Conservation (phyloP, 2,797 vertebrate species). For the Enteromius unitaeniatus region DNA sequence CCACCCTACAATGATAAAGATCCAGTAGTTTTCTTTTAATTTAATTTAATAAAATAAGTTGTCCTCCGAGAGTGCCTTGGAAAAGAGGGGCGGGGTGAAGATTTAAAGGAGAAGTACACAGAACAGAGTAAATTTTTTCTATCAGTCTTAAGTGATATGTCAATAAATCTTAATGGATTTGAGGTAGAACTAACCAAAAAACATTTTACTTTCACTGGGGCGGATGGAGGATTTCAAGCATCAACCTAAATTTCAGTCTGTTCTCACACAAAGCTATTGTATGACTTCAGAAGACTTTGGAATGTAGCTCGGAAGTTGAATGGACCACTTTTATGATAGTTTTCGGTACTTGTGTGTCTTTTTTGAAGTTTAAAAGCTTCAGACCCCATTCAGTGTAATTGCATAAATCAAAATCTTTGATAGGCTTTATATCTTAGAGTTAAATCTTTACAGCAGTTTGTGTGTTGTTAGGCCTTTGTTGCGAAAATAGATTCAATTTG, state of each 20-base stretch:
- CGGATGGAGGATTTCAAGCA: not conserved
- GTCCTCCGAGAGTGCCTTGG: too few relatives aligned
- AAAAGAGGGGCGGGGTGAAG: too few relatives aligned
- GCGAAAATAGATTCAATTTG: slow-evolving; percentile 33
- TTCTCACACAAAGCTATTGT: not conserved
- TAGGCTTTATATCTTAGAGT: slow-evolving; percentile 4
- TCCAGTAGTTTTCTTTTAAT: too few relatives aligned
- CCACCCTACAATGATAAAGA: too few relatives aligned
- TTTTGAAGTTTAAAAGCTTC: slow-evolving; percentile 26
- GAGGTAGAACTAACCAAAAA: too few relatives aligned
- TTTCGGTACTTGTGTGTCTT: not conserved
- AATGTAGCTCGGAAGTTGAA: not conserved
- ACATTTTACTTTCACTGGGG: not conserved
- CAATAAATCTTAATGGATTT: too few relatives aligned
- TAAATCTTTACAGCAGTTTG: slow-evolving; percentile 31
- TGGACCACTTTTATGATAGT: not conserved
- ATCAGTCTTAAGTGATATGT: too few relatives aligned
- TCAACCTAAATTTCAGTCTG: not conserved
- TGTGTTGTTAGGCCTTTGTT: slow-evolving; percentile 34
- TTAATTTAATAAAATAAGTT: too few relatives aligned
- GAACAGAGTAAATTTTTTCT: too few relatives aligned
- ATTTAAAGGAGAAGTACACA: too few relatives aligned
- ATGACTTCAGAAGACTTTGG: not conserved
- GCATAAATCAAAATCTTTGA: slow-evolving; percentile 12
- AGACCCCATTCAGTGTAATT: slow-evolving; percentile 5